Base-by-base conservation (phyloP, 2,113 vertebrate species). In the Plectropomus leopardus region DNA sequence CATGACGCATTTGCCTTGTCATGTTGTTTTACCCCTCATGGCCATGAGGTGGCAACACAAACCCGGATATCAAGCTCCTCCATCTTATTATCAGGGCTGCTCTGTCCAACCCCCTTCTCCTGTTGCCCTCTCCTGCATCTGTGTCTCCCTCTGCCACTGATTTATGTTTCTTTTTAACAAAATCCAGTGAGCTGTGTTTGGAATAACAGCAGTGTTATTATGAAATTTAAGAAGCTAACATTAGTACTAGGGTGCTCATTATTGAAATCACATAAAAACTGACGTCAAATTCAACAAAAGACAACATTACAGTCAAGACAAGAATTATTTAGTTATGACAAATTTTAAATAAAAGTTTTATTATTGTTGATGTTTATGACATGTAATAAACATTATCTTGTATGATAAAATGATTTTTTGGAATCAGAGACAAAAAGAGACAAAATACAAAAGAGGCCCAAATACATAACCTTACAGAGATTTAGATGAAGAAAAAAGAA, bases 11-110 rank as follows among this genome's bases (percentile, higher is more conserved):
- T 76, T 51, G 47, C 58, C 21, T 55, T 51, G 68, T 78, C 30
- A 87, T 64, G 65, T 68, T 89, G 86, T 71, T 60, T n/a, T 91
- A 48, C 82, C 64, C 4, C 14, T 30, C 21, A 9, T 23, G 54
- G 45, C 92, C 91, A 92, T n/a, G 7, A 60, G 92, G 86, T 90
- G 92, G 92, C 92, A 91, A 88, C 87, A 84, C 51, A 88, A 80
- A 91, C 81, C 67, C 86, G 90, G 70, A 64, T 32, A 84, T 83
- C n/a, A 23, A 24, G 45, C 34, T 1, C 28, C 36, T 16, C 44
- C 44, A 13, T 45, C 23, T 36, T 24, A 1, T 21, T 16, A 0
- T 42, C 48, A 67, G 67, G 13, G 24, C 42, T 2, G 23, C 57
- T 75, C 2, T 15, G 5, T 36, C 36, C n/a, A n/a, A n/a, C n/a